Conservation (phyloP, 2,113 vertebrate genomes). For the Trematocara stigmaticum region DNA sequence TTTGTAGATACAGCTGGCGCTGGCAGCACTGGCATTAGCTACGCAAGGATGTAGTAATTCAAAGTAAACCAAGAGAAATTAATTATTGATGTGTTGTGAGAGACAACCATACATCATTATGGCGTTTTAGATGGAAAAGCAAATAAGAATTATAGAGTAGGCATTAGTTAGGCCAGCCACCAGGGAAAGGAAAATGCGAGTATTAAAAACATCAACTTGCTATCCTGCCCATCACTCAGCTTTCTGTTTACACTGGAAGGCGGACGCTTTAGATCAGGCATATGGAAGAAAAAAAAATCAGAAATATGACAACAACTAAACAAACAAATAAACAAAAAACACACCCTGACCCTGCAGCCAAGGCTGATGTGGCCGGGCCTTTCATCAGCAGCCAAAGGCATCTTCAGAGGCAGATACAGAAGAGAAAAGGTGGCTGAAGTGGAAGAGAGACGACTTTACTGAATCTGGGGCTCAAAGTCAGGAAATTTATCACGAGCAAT, state of each 20-base stretch:
- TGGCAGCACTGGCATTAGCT: not conserved
- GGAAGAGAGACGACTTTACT: conserved; percentile 23
- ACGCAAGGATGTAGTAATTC: conserved; percentile 19
- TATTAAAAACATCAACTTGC: not conserved
- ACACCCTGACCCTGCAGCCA: conserved; percentile 23
- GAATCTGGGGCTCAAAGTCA: conserved; percentile 5
- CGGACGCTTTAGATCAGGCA: conserved; percentile 13
- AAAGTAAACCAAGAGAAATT: conserved; percentile 46
- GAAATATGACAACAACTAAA: not conserved
- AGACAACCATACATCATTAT: conserved; percentile 57
- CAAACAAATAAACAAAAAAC: conserved; percentile 1
- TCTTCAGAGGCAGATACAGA: conserved; percentile 41
- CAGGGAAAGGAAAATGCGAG: not conserved
- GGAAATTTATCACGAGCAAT: conserved; percentile 3
- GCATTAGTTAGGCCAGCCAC: conserved; percentile 2
- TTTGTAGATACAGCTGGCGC: conserved; percentile 1
- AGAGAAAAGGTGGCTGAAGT: not conserved
- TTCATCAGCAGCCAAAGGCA: conserved; percentile 61
- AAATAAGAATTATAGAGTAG: conserved; percentile 43
- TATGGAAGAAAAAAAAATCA: not conserved
- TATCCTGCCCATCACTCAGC: conserved; percentile 8
- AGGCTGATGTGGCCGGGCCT: not conserved
- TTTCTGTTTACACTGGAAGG: conserved; percentile 21
- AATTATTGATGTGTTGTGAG: conserved; percentile 50
- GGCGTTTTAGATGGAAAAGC: conserved; percentile 21